phyloP scores from a whole-genome alignment of 2,888 invertebrate species.

The Neoscelio sp. region DNA sequence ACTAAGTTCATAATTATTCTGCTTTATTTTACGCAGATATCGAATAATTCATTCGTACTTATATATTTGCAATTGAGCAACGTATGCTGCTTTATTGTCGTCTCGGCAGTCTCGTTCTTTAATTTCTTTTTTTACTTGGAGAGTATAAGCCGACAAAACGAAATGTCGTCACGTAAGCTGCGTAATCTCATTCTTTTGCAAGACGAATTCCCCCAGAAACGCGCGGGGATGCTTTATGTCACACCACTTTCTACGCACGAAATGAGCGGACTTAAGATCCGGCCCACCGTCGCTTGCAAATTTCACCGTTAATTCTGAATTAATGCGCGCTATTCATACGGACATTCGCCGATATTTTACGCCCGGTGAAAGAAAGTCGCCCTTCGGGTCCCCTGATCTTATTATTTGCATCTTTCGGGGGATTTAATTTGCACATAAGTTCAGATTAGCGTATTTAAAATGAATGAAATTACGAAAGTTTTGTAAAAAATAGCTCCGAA shows the following conservation, averaged over 20 bases:
- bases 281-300: constrained; percentile 60
- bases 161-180: no score
- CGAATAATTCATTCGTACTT: no score
- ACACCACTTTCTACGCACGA: constrained; percentile 28
- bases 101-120: no score
- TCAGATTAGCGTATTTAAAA: no score
- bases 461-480: no score
- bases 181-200: background rate
- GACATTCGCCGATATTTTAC: constrained; percentile 72
- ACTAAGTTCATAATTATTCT: no score
- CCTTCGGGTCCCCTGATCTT: constrained; percentile 42
- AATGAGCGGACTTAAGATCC: constrained; percentile 40
- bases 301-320: constrained; percentile 79
- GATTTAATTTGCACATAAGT: constrained; percentile 44
- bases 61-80: no score
- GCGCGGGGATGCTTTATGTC: constrained; percentile 34
- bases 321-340: constrained; percentile 72
- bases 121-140: no score
- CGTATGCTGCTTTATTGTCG: no score
- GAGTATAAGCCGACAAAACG: no score
- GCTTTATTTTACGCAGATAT: no score
- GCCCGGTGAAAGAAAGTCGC: constrained; percentile 54
- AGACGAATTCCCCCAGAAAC: constrained; percentile 22
- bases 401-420: constrained; percentile 33
- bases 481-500: no score